Percentiles rank a stretch among this genome's conserved stretches.
These are phyloP conservation scores for Anguilla megastoma DNA, from an alignment of 2,797 vertebrate species.

Conservation along the genomic window DNA sequence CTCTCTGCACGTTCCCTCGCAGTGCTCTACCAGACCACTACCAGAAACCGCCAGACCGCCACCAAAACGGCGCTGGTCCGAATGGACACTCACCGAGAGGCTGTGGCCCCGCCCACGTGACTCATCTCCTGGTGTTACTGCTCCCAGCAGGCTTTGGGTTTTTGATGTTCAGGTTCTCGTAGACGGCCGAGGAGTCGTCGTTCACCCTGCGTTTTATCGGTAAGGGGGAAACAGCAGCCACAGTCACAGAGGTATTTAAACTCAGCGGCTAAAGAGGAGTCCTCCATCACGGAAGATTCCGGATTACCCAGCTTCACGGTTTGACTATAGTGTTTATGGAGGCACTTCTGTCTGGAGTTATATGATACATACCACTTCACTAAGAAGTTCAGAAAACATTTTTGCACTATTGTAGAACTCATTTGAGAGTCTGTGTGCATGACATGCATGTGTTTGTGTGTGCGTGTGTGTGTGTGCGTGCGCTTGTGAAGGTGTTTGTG, in stretches of 20 bases:
- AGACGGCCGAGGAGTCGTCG: conserved; percentile 81
- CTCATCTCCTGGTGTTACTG: conserved; percentile 81
- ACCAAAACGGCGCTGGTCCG: not conserved
- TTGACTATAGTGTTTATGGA: not conserved
- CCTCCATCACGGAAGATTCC: not conserved
- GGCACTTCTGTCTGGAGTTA: not conserved
- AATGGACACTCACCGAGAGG: conserved; percentile 66
- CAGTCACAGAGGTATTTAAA: conserved; percentile 21
- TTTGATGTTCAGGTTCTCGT: conserved; percentile 88
- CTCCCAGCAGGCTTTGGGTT: conserved; percentile 76
- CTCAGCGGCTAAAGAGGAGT: not conserved
- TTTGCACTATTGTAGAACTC: not conserved
- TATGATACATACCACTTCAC: not conserved
- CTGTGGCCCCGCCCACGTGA: conserved; percentile 26
- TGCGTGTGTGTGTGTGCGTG: not conserved
- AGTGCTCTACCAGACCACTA: too few species aligned
- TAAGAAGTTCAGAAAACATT: not conserved
- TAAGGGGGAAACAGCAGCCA: not conserved
- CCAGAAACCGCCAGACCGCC: not conserved
- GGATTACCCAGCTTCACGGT: not conserved
- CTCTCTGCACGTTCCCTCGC: not conserved
- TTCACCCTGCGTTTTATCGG: conserved; percentile 62
- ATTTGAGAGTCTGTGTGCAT: not conserved
- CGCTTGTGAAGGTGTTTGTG: not conserved
- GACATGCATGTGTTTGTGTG: not conserved